Conservation (phyloP, 2,888 invertebrate species). For the Hipparchia semele region DNA sequence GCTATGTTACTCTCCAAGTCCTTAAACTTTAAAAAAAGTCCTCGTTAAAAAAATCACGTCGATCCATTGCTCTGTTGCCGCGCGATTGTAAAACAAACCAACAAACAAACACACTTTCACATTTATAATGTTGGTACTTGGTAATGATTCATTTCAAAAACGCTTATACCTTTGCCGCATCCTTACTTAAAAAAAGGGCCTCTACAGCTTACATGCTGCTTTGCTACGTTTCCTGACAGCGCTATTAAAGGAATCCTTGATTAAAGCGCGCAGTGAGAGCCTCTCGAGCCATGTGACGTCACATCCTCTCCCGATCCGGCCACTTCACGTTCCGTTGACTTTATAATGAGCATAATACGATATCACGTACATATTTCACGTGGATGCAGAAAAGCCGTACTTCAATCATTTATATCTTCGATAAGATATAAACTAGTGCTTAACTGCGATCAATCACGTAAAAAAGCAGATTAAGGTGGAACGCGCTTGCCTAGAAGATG, state of each 20-base stretch:
- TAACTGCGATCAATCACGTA: too few relatives aligned
- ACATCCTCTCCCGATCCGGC: not conserved
- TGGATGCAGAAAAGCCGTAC: not conserved
- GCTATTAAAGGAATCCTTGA: constrained; percentile 28
- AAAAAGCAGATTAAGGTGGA: too few relatives aligned
- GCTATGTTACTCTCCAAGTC: too few relatives aligned
- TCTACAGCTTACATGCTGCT: constrained; percentile 13
- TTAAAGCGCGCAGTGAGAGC: constrained; percentile 18
- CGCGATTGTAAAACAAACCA: too few relatives aligned
- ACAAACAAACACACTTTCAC: too few relatives aligned
- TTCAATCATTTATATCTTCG: not conserved
- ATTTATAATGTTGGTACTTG: too few relatives aligned
- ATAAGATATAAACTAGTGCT: too few relatives aligned
- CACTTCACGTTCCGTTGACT: constrained; percentile 11
- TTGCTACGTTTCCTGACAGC: constrained; percentile 29
- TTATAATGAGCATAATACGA: constrained; percentile 1
- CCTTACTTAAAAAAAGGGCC: constrained; percentile 20
- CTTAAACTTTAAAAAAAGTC: too few relatives aligned
- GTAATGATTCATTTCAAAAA: not conserved
- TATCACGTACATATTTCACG: not conserved
- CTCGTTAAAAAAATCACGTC: too few relatives aligned
- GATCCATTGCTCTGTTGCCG: too few relatives aligned
- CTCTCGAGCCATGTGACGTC: constrained; percentile 21
- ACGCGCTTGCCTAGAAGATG: too few relatives aligned
- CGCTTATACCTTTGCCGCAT: constrained; percentile 12